Evolutionary conservation across 2,113 vertebrate species (phyloP), one percentile per base, ranked within the genome.

Genomic region (Dolichotis patagonum): DNA sequence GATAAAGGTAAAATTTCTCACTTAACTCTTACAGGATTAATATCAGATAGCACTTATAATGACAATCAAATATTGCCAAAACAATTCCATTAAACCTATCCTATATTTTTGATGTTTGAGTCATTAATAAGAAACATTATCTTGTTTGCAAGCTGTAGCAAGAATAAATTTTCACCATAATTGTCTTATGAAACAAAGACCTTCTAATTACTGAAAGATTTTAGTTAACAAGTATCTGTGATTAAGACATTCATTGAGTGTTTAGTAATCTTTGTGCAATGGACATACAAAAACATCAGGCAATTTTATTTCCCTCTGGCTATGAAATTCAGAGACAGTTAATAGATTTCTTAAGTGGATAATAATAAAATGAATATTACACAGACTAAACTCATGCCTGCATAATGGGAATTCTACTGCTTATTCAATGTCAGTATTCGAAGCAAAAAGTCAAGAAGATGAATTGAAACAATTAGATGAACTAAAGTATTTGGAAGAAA

Each of bases 11-110:
- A 96, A 97, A 91, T 77, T 96, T 97, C 69, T 96, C 75, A 67
- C 88, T 98, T 97, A 97, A 97, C 96, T 97, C 92, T 96, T 97
- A 85, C 35, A 86, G 90, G 82, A 97, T 98, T 98, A 97, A 98
- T 97, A 96, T 97, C 96, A 97, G 90, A 85, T 97, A 88, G 90
- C 86, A 96, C 92, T 97, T 96, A 28, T 96, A 90, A 67, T 65
- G 96, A 97, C 97, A 98, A 77, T 85, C 75, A 95, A 95, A 98
- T 96, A 97, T 97, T 97, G 97, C 89, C 85, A 80, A 96, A 97
- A 83, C 83, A 98, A 91, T 97, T 98, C 84, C 78, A 98, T 97
- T 97, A 98, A 98, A 98, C 56, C 56, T 96, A 32, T 87, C 96
- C 97, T 77, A 12, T 97, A 81, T 56, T 83, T 97, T 98, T 97